phyloP scores from a whole-genome alignment of 2,888 invertebrate species.

The Drosophila neutralis region DNA sequence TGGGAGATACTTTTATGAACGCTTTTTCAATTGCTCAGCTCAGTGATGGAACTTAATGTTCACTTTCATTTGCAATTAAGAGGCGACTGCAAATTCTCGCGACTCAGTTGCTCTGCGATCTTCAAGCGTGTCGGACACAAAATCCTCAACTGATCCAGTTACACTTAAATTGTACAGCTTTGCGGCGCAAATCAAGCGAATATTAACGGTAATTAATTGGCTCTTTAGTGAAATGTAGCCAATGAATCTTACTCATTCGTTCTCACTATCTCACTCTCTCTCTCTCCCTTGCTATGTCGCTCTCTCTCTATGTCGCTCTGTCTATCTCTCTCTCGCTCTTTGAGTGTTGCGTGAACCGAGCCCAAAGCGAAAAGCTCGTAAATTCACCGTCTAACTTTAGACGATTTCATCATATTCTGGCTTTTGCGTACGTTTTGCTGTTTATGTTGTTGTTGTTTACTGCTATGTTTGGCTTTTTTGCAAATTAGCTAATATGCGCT shows the following conservation, averaged over 20 bases:
- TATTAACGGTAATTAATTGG: slow-evolving; percentile 74
- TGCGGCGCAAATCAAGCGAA: slow-evolving; percentile 48
- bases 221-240: slow-evolving; percentile 38
- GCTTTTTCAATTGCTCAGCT: slow-evolving; percentile 51
- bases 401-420: slow-evolving; percentile 71
- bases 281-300: background rate
- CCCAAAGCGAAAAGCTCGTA: slow-evolving; percentile 46
- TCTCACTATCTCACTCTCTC: slow-evolving; percentile 11
- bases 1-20: slow-evolving; percentile 40
- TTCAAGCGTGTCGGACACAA: slow-evolving; percentile 54
- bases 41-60: slow-evolving; percentile 37
- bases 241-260: background rate
- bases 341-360: slow-evolving; percentile 57
- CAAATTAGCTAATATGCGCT: slow-evolving; percentile 76
- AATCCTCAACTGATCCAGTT: slow-evolving; percentile 44
- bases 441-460: slow-evolving; percentile 15
- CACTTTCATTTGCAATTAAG: slow-evolving; percentile 71
- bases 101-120: slow-evolving; percentile 45
- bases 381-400: slow-evolving; percentile 68
- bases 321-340: background rate
- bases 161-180: slow-evolving; percentile 35
- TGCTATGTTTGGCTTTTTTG: slow-evolving; percentile 34
- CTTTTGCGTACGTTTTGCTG: slow-evolving; percentile 61
- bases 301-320: background rate
- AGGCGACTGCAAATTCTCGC: slow-evolving; percentile 41